Conservation (phyloP, 2,797 vertebrate species). For the Typhlichthys eigenmanni region DNA sequence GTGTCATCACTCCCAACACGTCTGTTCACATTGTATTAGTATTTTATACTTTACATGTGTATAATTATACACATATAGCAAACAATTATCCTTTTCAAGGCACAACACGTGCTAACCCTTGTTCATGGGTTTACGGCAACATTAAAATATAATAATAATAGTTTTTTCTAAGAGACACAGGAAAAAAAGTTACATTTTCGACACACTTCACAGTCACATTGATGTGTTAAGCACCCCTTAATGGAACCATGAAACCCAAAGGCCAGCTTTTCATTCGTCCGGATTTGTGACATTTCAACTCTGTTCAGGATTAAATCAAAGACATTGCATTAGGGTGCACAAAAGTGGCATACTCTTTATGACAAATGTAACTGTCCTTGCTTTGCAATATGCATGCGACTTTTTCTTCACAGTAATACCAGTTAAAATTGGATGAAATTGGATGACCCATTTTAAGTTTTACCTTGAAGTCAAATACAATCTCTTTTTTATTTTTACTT, state of each 20-base stretch:
- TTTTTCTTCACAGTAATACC: slow-evolving; percentile 43
- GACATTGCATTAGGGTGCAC: slow-evolving; percentile 60
- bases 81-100: no score
- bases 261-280: slow-evolving; percentile 68
- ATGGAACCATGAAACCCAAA: slow-evolving; percentile 67
- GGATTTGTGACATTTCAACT: slow-evolving; percentile 75
- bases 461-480: slow-evolving; percentile 62
- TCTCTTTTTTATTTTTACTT: slow-evolving; percentile 28
- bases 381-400: slow-evolving; percentile 49
- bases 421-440: slow-evolving; percentile 58
- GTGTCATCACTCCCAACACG: no score
- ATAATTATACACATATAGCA: no score
- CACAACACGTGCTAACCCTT: no score
- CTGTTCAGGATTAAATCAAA: slow-evolving; percentile 72
- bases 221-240: slow-evolving; percentile 66
- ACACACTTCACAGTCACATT: slow-evolving; percentile 68
- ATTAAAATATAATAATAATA: slow-evolving; percentile 43
- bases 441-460: slow-evolving; percentile 64
- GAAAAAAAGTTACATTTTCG: slow-evolving; percentile 59
- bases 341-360: slow-evolving; percentile 59
- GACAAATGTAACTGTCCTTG: slow-evolving; percentile 67
- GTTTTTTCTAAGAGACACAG: slow-evolving; percentile 46
- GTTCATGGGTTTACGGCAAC: slow-evolving; percentile 10
- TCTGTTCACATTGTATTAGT: no score
- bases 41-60: no score